Conservation (phyloP, 2,888 invertebrate species). For the Drosophila monieri region DNA sequence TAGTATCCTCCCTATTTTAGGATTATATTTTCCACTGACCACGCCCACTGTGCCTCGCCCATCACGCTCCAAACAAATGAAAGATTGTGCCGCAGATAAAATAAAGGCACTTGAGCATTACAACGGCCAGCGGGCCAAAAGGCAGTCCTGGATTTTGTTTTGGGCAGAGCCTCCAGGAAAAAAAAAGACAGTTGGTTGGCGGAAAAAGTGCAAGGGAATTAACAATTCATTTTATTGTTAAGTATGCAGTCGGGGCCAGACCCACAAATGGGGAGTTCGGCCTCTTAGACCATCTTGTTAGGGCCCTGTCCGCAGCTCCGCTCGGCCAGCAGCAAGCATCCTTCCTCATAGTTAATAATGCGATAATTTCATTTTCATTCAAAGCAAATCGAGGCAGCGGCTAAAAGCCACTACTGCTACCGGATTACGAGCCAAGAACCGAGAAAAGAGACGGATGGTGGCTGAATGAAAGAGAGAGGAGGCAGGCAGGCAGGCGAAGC, state of each 20-base stretch:
- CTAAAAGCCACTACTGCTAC: conserved; percentile 53
- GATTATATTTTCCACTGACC: too few relatives aligned
- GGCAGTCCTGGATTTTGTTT: conserved; percentile 33
- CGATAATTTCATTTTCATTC: conserved; percentile 80
- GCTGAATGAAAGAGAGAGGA: too few relatives aligned
- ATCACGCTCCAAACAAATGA: conserved; percentile 10
- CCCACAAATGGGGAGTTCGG: conserved; percentile 21
- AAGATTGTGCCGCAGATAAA: conserved; percentile 77
- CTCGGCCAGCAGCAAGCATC: conserved; percentile 9
- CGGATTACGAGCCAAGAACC: conserved; percentile 61
- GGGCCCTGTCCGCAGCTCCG: conserved; percentile 56
- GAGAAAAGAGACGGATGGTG: background rate
- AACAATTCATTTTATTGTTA: conserved; percentile 79
- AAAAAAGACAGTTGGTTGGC: conserved; percentile 29
- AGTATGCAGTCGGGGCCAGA: conserved; percentile 56
- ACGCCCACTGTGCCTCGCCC: conserved; percentile 2
- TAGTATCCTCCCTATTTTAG: background rate
- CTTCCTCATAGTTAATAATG: conserved; percentile 74
- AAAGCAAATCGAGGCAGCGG: conserved; percentile 74
- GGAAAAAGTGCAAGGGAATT: conserved; percentile 75
- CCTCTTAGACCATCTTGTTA: conserved; percentile 59
- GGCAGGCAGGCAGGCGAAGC: background rate
- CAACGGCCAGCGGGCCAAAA: conserved; percentile 54
- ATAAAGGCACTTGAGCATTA: conserved; percentile 78
- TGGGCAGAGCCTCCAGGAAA: conserved; percentile 33